Evolutionary conservation across 2,888 invertebrate genomes (phyloP), one percentile per base, ranked within the genome.

Genomic region (Diaperis boleti): DNA sequence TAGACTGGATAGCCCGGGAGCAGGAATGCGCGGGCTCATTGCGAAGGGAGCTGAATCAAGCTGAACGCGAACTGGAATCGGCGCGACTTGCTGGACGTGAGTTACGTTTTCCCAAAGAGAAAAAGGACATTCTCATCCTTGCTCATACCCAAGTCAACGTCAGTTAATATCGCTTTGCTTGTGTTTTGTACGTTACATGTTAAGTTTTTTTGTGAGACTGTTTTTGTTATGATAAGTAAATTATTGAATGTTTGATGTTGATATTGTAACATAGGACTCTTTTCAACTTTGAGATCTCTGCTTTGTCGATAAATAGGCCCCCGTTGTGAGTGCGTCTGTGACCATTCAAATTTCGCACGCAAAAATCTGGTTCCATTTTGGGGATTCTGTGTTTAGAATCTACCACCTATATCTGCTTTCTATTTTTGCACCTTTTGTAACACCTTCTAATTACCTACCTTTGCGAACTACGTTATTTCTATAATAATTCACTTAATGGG

Each of bases 41-140:
- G 47, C 87, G 91, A 1, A 86, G 90, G 67, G 96, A 96, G 81
- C 83, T 96, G 64, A 88, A 90, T 52, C 86, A 91, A 60, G 94
- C 95, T 2, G 95, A 96, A 81, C 86, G 92, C 65, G 96, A 96
- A 82, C 85, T 96, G 62, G 91, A 92, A 79, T 88, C 89, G 56
- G 94, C 95, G 8, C 85, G 96, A 65, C 86, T 95, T 65, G 94
- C 95, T 52, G 96, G 96, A 0, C 86, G 95, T 56, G 96, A 96
- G 78, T 85, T 96, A 22, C 87, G 96, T 78, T 96, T 96, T 83
- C 95, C 95, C 57, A 96, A 96, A 83, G 96, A 96, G 82, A 96
- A 96, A 81, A 91, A 95, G 79, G 96, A 96, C 82, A 96, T 96
- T 78, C 85, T 96, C 47, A 91, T 94, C 84, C 86, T 95, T 76